Conservation (phyloP, 2,888 invertebrate species). For the Amaurobius ferox region DNA sequence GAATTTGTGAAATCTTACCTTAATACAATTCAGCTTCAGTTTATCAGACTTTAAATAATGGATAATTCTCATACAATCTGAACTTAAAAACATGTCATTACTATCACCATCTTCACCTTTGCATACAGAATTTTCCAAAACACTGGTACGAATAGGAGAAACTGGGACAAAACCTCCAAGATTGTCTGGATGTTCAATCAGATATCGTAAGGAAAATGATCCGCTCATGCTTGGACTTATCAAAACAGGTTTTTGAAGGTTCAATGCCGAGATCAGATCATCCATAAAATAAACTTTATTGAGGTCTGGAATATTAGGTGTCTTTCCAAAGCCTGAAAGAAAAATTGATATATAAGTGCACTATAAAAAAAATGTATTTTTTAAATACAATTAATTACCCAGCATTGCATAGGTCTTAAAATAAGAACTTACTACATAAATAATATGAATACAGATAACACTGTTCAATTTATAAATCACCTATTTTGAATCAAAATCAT, state of each 20-base stretch:
- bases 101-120: neutral
- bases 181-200: slow-evolving; percentile 76
- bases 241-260: slow-evolving; percentile 77
- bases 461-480: too few relatives aligned
- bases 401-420: too few relatives aligned
- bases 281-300: slow-evolving; percentile 75
- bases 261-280: slow-evolving; percentile 75
- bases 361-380: too few relatives aligned
- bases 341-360: too few relatives aligned
- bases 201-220: slow-evolving; percentile 78
- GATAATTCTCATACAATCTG: slow-evolving; percentile 27
- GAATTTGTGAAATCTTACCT: too few relatives aligned
- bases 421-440: too few relatives aligned
- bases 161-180: slow-evolving; percentile 78
- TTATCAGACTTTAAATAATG: slow-evolving; percentile 12
- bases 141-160: slow-evolving; percentile 77
- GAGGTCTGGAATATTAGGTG: slow-evolving; percentile 69
- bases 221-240: slow-evolving; percentile 80
- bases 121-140: slow-evolving; percentile 57
- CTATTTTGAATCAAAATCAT: too few relatives aligned
- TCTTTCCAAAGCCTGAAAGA: slow-evolving; percentile 76
- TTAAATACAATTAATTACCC: too few relatives aligned
- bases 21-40: slow-evolving; percentile 37
- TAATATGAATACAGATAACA: too few relatives aligned
- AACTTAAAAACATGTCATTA: neutral